Conservation (phyloP, 2,888 invertebrate species). For the Drosophila paracracens region DNA sequence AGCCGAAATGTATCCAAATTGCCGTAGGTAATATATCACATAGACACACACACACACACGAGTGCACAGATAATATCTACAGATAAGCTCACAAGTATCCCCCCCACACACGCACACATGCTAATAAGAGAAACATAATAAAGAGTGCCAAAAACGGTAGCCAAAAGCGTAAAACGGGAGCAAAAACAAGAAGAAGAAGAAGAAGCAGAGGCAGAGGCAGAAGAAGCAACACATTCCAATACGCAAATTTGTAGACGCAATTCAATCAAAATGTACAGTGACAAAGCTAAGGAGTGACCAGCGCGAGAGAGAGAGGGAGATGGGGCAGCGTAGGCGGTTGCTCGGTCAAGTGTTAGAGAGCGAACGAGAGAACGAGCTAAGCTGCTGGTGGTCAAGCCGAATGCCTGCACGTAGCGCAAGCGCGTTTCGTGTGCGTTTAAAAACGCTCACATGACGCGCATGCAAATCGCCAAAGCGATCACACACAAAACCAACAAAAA, state of each 20-base stretch:
- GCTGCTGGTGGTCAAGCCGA: slow-evolving; percentile 42
- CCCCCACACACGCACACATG: not conserved
- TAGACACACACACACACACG: not conserved
- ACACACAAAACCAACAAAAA: slow-evolving; percentile 5
- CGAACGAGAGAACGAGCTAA: not conserved
- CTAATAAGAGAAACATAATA: slow-evolving; percentile 38
- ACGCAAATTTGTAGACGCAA: slow-evolving; percentile 50
- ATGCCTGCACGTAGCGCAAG: slow-evolving; percentile 64
- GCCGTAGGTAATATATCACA: slow-evolving; percentile 47
- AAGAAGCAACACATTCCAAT: slow-evolving; percentile 38
- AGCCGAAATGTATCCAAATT: slow-evolving; percentile 43
- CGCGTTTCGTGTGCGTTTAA: slow-evolving; percentile 57
- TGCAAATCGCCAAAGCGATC: slow-evolving; percentile 29
- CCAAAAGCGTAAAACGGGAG: slow-evolving; percentile 34
- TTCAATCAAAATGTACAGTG: slow-evolving; percentile 58
- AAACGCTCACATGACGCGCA: slow-evolving; percentile 44
- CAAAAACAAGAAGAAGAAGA: slow-evolving; percentile 3
- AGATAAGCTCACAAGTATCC: not conserved
- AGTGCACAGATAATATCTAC: slow-evolving; percentile 1
- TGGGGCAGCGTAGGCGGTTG: not conserved
- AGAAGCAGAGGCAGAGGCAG: not conserved
- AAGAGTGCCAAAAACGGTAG: slow-evolving; percentile 46
- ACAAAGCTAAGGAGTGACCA: slow-evolving; percentile 46
- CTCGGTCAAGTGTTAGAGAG: not conserved
- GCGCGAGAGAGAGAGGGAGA: not conserved